Evolutionary conservation across 1,140 invertebrate species (phyloP).

Genomic region (Halesus radiatus): DNA sequence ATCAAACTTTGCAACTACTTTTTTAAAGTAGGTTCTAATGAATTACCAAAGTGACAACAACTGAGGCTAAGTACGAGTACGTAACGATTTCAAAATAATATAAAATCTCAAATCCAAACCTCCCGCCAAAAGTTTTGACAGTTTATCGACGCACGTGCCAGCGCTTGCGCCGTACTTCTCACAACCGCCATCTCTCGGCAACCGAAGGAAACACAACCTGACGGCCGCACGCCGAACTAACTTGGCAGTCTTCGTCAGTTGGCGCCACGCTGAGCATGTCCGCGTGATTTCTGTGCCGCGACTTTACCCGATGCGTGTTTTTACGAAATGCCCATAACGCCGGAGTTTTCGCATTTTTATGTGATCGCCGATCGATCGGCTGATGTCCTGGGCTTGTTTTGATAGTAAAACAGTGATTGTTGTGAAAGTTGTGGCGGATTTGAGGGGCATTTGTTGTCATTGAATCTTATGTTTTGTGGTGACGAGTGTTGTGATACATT

Average conservation of each 20-base stretch:
- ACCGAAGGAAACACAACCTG: background rate
- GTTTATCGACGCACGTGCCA: slow-evolving; percentile 30
- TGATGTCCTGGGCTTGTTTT: background rate
- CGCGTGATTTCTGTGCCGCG: background rate
- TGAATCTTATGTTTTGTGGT: slow-evolving; percentile 32
- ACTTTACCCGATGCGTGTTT: slow-evolving; percentile 20
- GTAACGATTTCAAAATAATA: no score
- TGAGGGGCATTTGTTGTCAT: background rate
- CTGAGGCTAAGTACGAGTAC: no score
- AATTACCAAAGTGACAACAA: no score
- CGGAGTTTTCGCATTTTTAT: slow-evolving; percentile 27
- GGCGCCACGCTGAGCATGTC: slow-evolving; percentile 27
- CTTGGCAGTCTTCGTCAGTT: slow-evolving; percentile 14
- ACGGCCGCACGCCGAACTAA: slow-evolving; percentile 12
- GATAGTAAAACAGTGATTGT: slow-evolving; percentile 12
- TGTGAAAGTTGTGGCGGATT: background rate
- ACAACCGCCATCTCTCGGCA: slow-evolving; percentile 14
- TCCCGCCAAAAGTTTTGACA: slow-evolving; percentile 19
- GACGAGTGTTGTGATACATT: slow-evolving; percentile 15
- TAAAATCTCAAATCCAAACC: background rate
- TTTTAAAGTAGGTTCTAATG: no score
- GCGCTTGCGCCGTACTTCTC: background rate
- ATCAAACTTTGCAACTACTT: no score
- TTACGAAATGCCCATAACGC: slow-evolving; percentile 37
- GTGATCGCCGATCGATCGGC: slow-evolving; percentile 14